Evolutionary conservation across 2,888 invertebrate genomes (phyloP), one percentile per base, ranked within the genome.

Genomic region (Brachypterus glaber): DNA sequence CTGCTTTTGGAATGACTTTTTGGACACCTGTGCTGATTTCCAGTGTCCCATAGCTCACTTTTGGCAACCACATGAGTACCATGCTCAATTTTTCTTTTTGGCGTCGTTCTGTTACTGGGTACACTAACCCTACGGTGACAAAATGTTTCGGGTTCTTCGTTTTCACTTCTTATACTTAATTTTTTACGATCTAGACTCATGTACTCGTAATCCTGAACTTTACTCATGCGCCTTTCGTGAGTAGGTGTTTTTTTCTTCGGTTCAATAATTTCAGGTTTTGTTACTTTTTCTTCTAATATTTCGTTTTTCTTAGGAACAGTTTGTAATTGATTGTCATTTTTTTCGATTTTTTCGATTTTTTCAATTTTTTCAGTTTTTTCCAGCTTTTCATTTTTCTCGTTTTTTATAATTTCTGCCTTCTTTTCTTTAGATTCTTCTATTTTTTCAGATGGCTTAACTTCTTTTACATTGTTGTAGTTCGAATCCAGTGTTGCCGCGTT

Each of bases 11-110:
- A 61, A 44, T 63, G 62, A n/a, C 47, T 48, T 41, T 62, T 63
- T n/a, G 49, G 45, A 39, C 65, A 65, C 17, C 64, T 49, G 37
- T 65, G 65, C 30, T 63, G 63, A 41, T 49, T 63, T 2, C 66
- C 65, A 0, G 66, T 67, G 41, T 67, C 65, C 67, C 67, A 67
- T n/a, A 67, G 46, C 43, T 67, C 67, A 37, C 65, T 65, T 47
- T 67, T 67, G 1, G 66, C 58, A 9, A 67, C 67, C 4, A 67
- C 60, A 46, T 67, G 66, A 2, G 63, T 63, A 3, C 63, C 63
- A 30, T 57, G 60, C 14, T 65, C 64, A 3, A 51, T 33, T 52
- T 74, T 74, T 53, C 63, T 74, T 70, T 58, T 73, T 1, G 63
- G 63, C 3, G 64, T 63, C 11, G 55, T 55, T 33, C 57, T 49